A percentile compares a stretch with the other conserved stretches of the same genome.
These are phyloP conservation scores for Drosophila meridiana DNA, from an alignment of 2,888 invertebrate genomes.

Conservation along the genomic window DNA sequence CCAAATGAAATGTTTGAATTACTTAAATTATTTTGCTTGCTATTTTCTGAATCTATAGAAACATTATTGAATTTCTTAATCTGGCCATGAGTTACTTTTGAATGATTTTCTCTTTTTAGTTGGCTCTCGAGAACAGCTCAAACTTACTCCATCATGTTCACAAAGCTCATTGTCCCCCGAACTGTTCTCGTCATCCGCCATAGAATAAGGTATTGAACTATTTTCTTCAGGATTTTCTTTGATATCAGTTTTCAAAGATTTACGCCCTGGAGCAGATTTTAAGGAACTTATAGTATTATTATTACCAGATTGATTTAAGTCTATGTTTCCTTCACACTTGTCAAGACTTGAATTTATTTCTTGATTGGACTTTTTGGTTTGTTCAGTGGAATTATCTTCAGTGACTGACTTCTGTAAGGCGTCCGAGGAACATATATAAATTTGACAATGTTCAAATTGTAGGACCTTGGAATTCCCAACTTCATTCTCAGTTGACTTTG, in stretches of 20 bases:
- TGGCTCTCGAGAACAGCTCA: neutral
- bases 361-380: no score
- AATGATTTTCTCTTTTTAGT: neutral
- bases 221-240: neutral
- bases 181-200: neutral
- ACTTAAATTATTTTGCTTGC: neutral
- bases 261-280: neutral
- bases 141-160: neutral
- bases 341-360: no score
- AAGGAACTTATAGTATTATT: no score
- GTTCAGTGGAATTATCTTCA: neutral
- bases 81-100: neutral
- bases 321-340: no score
- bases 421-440: conserved; percentile 11
- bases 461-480: conserved; percentile 8
- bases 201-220: neutral
- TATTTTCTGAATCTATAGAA: neutral
- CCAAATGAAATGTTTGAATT: neutral
- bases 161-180: neutral
- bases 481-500: neutral
- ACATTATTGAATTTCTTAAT: neutral
- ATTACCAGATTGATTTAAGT: neutral
- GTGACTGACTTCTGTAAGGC: neutral
- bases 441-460: conserved; percentile 42
- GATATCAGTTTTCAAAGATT: no score